Base-by-base conservation (phyloP, 1,140 invertebrate species). In the Sminthurinus signatus region DNA sequence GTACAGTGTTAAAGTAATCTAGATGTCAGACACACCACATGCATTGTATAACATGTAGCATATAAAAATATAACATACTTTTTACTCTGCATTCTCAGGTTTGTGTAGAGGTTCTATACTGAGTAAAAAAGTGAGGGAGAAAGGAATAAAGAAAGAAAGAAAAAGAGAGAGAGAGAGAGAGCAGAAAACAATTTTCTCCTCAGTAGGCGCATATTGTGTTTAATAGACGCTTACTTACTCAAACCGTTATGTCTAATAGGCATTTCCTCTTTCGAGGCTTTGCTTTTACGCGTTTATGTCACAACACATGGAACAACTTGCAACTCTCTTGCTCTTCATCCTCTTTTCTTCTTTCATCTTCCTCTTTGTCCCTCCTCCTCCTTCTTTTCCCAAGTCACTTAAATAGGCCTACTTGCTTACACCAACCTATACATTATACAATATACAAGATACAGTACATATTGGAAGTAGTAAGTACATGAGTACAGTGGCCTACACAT, bases 201-300 rank as follows among this genome's bases (percentile, higher is more conserved):
- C 50, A 52, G 10, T 14, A 25, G 50, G 50, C 50, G 27, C 27
- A 52, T 52, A n/a, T n/a, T n/a, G 50, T n/a, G 50, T 25, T 52
- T 52, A 52, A 52, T 52, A 52, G 50, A 36, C 21, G 50, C 50
- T 52, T 29, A 52, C 50, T 52, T 52, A 52, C 50, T 52, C 27
- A 52, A 52, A n/a, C 50, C 25, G 23, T 52, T 52, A 52, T 23
- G 14, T 29, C 23, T 52, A 25, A 52, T 52, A 52, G 23, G 27
- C 28, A 52, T 52, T 52, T 52, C 50, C 50, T 52, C 50, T 25
- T 36, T 36, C 32, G 32, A 36, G 32, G 15, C 44, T 46, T 4
- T 46, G 5, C 21, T n/a, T n/a, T n/a, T 46, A 46, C 44, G 44
- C 21, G n/a, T 17, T 46, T 10, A 17, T 46, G 44, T 46, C 15